These are phyloP conservation scores for Cottus gobio DNA, from an alignment of 2,113 vertebrate species.

Conservation along the genomic window DNA sequence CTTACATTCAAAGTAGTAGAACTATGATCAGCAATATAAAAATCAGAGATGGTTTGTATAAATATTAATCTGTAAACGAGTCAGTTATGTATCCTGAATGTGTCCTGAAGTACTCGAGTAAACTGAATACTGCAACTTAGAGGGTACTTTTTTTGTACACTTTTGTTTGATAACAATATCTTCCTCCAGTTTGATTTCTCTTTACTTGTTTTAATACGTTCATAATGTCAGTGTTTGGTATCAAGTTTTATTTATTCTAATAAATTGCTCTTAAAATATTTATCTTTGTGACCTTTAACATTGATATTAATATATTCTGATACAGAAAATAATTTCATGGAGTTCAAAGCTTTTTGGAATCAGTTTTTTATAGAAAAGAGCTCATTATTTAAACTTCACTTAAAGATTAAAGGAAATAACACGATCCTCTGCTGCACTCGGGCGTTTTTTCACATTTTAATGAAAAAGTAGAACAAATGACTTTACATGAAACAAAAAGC, in stretches of 20 bases:
- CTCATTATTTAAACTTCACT: not conserved
- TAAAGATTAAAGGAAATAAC: not conserved
- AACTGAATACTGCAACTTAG: not conserved
- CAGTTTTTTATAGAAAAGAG: not conserved
- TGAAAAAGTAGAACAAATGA: constrained; percentile 82
- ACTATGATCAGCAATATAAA: too few species aligned
- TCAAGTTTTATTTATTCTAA: too few species aligned
- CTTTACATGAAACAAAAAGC: constrained; percentile 60
- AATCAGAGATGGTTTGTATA: not conserved
- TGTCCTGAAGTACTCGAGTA: not conserved
- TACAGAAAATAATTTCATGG: not conserved
- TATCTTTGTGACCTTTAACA: not conserved
- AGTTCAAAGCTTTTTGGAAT: not conserved
- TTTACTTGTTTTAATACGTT: not conserved
- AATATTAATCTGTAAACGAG: not conserved
- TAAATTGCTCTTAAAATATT: too few species aligned
- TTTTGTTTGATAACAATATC: too few species aligned
- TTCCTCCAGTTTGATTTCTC: not conserved
- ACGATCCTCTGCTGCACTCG: accelerated
- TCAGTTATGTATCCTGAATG: not conserved
- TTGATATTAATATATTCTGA: not conserved
- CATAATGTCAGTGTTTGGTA: not conserved
- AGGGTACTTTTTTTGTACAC: too few species aligned
- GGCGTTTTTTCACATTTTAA: constrained; percentile 82
- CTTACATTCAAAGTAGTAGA: too few species aligned